A percentile compares a stretch with the other conserved stretches of the same genome.
phyloP scores from a whole-genome alignment of 2,113 vertebrate genomes.

The Arenaria interpres region DNA sequence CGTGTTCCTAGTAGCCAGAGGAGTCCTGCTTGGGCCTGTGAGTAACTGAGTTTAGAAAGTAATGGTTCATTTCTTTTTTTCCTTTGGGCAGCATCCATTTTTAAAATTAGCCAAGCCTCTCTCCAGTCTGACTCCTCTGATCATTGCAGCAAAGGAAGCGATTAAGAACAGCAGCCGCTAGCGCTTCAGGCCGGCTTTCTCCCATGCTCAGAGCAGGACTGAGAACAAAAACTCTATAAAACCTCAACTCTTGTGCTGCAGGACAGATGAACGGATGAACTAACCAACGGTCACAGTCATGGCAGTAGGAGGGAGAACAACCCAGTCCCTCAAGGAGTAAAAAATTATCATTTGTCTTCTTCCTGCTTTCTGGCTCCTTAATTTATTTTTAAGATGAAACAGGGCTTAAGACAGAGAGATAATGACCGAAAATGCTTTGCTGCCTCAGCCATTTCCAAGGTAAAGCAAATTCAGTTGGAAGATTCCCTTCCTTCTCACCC shows the following conservation, averaged over 20 bases:
- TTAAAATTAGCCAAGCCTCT: conserved; percentile 99
- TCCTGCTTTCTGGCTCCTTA: conserved; percentile 79
- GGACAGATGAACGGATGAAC: conserved; percentile 69
- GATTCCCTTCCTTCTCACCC: conserved; percentile 60
- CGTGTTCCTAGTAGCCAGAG: background rate
- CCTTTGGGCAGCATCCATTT: conserved; percentile 90
- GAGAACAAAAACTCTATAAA: conserved; percentile 67
- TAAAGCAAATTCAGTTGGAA: conserved; percentile 73
- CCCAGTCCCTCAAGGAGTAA: conserved; percentile 69
- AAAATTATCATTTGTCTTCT: conserved; percentile 78
- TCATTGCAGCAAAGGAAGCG: conserved; percentile 98
- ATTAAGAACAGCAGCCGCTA: conserved; percentile 99
- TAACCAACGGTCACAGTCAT: conserved; percentile 63
- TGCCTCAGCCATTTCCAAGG: conserved; percentile 65
- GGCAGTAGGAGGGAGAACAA: conserved; percentile 48
- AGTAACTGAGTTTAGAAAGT: background rate
- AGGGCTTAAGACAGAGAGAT: conserved; percentile 71
- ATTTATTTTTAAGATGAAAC: conserved; percentile 80
- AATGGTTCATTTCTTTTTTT: background rate
- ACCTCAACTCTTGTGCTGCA: conserved; percentile 69
- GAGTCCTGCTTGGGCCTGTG: background rate
- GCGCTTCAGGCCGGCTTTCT: conserved; percentile 48
- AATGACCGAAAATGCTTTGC: conserved; percentile 50
- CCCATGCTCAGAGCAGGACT: conserved; percentile 72
- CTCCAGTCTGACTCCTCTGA: conserved; percentile 97